Base-by-base conservation (phyloP, 2,888 invertebrate species). In the Ormyrus nitidulus region DNA sequence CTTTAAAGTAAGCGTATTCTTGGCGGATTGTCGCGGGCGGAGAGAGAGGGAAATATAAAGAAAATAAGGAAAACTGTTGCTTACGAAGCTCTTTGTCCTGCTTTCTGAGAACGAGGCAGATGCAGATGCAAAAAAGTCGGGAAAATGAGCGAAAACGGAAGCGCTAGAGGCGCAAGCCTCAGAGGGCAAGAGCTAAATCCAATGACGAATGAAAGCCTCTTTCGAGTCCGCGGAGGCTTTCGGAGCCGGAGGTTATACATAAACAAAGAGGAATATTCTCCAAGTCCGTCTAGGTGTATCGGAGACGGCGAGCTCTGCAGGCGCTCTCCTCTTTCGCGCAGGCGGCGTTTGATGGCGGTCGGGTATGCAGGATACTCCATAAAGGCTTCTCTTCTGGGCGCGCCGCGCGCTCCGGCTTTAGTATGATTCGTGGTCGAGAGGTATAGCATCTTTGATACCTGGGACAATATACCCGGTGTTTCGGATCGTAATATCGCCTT, bases 401-500 rank as follows among this genome's bases (percentile, higher is more conserved):
- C 48, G 11, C n/a, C 61, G 7, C 34, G 46, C 48, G 19, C 53
- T 5, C 0, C 11, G 51, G 62, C 62, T 62, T 72, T 53, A 44
- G 59, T 62, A 44, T 53, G 72, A 62, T 44, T 72, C 72, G 72
- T 13, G 72, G 53, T 6, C 53, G 59, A 72, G 72, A 53, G 62
- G 46, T 62, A 62, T 53, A 53, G 54, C 61, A 61, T 70, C 71
- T 56, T 64, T 65, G 72, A 72, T 62, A n/a, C 62, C 44, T n/a
- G 65, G 79, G 80, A 81, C 80, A 83, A 82, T 81, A 81, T 75
- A 83, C 74, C 78, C 56, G 65, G 76, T 84, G 83, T 82, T 81
- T 82, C 77, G 75, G 85, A 85, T 87, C 86, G 85, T 87, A 88
- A 89, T 88, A 88, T 85, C 85, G 84, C 84, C 86, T 88, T 88